Evolutionary conservation across 2,888 invertebrate species (phyloP), one percentile per base, ranked within the genome.

Genomic region (Sphaerophoria rueppellii): DNA sequence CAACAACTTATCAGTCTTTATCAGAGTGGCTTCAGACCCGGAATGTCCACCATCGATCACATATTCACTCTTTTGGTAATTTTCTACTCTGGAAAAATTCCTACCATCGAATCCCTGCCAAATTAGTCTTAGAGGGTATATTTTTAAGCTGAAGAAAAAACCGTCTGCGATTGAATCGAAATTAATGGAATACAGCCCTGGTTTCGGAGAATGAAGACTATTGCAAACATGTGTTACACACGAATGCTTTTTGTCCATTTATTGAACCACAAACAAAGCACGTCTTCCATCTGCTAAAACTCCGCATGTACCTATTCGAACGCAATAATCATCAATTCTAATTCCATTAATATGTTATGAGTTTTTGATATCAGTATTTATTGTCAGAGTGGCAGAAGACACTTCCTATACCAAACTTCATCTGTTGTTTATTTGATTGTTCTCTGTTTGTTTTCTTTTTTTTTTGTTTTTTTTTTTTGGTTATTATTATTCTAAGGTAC

Each of bases 301-400:
- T 78, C 63, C 73, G 69, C 90, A 1, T 40, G 24, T 24, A 24
- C 24, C 24, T 24, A 90, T 90, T 91, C 90, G 90, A 90, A 90
- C 89, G 91, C 91, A 91, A 91, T 91, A 91, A 91, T 91, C 91
- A 91, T 91, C 91, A 91, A 91, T 91, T 90, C 89, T 91, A 91
- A 91, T 91, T 91, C 85, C 85, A 85, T 85, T 85, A 85, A 85
- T 81, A 81, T 81, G 85, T 85, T 85, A 85, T 85, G 85, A 85
- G 85, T 81, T 85, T 77, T 85, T 85, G 85, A 85, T 85, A 85
- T 81, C 81, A 85, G 85, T 85, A 85, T 85, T 85, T 85, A 85
- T 81, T 85, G 32, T 16, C 55, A 34, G 14, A 69, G 24, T 24
- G 67, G 60, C 34, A 70, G 55, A 60, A 46, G 63, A 50, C 46